Base-by-base conservation (phyloP, 2,888 invertebrate species). In the Drosophila mimetica region DNA sequence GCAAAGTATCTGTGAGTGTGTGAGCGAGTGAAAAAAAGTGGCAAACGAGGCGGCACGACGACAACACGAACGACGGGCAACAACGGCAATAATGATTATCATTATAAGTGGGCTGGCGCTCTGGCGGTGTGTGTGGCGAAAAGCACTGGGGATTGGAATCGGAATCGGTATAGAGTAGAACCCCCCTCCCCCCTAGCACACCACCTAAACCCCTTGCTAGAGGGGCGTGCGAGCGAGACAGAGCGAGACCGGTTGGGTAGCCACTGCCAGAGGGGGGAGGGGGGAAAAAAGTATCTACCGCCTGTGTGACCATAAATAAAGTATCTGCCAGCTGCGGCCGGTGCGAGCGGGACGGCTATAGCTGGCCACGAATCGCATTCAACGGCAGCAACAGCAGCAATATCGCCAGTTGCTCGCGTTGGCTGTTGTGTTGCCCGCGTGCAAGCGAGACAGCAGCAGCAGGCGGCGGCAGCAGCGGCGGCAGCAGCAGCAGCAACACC, bases 31-130 rank as follows among this genome's bases (percentile, higher is more conserved):
- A 74, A 64, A 72, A 80, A 74, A 64, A 72, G 84, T 69, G 72
- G 65, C 48, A 72, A 71, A 54, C 64, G 59, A 60, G 42, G 52
- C 47, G 46, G 53, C 53, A 66, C 63, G 51, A 57, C 53, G 71
- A 70, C 72, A 71, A 76, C 48, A 70, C 75, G 55, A 79, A 46
- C 72, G 53, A n/a, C n/a, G n/a, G n/a, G 71, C 74, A 60, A 79
- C 65, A 89, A 82, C 84, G 86, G 86, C 89, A 89, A 89, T 89
- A 89, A 89, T 89, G 85, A 89, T 89, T 87, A 89, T 89, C 89
- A 87, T 89, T 84, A 87, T 89, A 88, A 89, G 89, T 89, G 89
- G 89, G 89, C 86, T 79, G 89, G 87, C 84, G 74, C 74, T 70
- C 44, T 36, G 65, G 39, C 46, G n/a, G n/a, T 70, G 52, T 86